Conservation (phyloP, 2,113 vertebrate species). For the Glaucomys volans region DNA sequence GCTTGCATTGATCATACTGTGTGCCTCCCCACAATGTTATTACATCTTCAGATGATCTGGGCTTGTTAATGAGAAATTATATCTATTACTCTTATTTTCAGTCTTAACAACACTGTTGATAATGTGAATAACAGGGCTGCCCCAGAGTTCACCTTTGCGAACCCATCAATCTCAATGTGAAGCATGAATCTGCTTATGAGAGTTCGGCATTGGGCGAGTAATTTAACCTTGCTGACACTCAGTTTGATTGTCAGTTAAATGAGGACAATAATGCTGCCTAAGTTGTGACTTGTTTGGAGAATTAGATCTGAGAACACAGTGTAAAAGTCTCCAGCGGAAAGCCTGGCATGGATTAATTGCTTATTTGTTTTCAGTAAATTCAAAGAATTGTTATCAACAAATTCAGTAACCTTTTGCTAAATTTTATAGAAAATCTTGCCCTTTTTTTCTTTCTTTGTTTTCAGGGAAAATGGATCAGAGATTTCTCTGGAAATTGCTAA, state of each 20-base stretch:
- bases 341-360: not conserved
- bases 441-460: conserved; percentile 5
- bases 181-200: not conserved
- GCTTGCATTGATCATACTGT: conserved; percentile 35
- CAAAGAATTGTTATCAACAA: not conserved
- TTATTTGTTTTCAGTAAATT: conserved; percentile 8
- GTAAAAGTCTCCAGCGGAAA: not conserved
- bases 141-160: not conserved
- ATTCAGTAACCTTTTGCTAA: conserved; percentile 34
- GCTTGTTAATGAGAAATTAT: conserved; percentile 7
- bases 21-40: not conserved
- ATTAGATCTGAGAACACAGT: not conserved
- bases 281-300: conserved; percentile 3
- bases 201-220: not conserved
- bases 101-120: not conserved
- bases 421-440: not conserved
- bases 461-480: not conserved
- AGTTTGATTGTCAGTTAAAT: not conserved
- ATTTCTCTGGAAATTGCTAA: conserved; percentile 44
- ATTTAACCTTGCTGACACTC: not conserved
- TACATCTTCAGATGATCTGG: not conserved
- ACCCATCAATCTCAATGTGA: not conserved
- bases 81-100: not conserved
- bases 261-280: not conserved
- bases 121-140: not conserved